Percentiles rank a stretch among this genome's conserved stretches.
These are phyloP conservation scores for Mustelus asterias DNA, from an alignment of 2,113 vertebrate species.

Conservation along the genomic window DNA sequence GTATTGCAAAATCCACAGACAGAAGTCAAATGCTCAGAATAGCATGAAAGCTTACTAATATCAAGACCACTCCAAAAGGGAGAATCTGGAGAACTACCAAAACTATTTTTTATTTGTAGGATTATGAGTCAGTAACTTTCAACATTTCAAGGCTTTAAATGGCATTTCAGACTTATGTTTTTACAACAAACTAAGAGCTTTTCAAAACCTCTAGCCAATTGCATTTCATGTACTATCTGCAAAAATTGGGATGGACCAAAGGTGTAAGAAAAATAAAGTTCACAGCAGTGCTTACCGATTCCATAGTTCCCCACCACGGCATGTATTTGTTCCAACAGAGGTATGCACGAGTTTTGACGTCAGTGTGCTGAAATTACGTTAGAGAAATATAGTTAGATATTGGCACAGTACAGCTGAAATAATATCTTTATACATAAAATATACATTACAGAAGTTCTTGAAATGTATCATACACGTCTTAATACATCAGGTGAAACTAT, in stretches of 20 bases:
- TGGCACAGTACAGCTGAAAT: too few relatives aligned
- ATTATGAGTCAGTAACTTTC: not conserved
- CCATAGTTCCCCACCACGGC: constrained; percentile 75
- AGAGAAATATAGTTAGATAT: not conserved
- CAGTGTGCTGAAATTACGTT: constrained; percentile 60
- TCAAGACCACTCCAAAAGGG: not conserved
- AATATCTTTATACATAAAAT: not conserved
- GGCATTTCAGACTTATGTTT: not conserved
- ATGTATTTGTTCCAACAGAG: constrained; percentile 70
- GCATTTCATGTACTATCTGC: not conserved
- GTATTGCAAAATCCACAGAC: not conserved
- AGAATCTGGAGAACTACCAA: not conserved
- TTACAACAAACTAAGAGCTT: not conserved
- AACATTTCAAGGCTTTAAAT: not conserved
- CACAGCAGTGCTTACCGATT: constrained; percentile 78
- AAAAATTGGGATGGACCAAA: not conserved
- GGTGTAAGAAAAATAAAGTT: not conserved
- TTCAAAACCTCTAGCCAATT: not conserved
- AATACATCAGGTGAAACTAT: not conserved
- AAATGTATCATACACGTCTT: not conserved
- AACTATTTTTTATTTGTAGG: not conserved
- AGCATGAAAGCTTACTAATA: not conserved
- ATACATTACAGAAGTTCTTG: too few relatives aligned
- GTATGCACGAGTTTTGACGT: constrained; percentile 50
- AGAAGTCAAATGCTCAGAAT: not conserved